Evolutionary conservation across 37 sponge, comb jelly and placozoan genomes (phyloP).

Genomic region (Halichondria panicea): DNA sequence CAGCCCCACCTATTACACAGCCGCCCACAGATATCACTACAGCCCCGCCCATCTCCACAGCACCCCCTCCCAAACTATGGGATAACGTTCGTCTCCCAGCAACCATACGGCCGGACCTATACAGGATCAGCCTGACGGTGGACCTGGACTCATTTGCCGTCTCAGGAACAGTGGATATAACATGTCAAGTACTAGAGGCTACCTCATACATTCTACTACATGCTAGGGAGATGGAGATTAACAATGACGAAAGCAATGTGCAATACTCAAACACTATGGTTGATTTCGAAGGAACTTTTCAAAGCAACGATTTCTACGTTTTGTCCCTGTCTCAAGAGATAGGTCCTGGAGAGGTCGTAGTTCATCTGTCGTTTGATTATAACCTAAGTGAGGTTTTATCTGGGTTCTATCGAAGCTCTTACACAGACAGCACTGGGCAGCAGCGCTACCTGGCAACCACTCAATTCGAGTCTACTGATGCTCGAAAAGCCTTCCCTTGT

Average conservation of each 20-base stretch:
- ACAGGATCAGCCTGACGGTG: slow-evolving; percentile 49
- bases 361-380: slow-evolving; percentile 62
- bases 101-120: slow-evolving; percentile 44
- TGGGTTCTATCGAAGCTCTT: slow-evolving; percentile 88
- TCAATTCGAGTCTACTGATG: slow-evolving; percentile 96
- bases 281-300: background rate
- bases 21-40: no score
- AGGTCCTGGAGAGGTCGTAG: background rate
- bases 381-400: slow-evolving; percentile 50
- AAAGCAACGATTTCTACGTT: slow-evolving; percentile 62
- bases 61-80: slow-evolving; percentile 36
- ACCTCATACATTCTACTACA: slow-evolving; percentile 53
- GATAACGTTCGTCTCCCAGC: slow-evolving; percentile 64
- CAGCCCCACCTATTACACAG: background rate
- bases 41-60: background rate
- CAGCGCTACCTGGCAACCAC: slow-evolving; percentile 77
- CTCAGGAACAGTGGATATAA: slow-evolving; percentile 43
- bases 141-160: slow-evolving; percentile 58
- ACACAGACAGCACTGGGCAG: slow-evolving; percentile 27
- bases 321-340: slow-evolving; percentile 20
- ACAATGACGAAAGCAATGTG: background rate
- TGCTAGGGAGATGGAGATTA: slow-evolving; percentile 65
- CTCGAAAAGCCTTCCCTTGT: slow-evolving; percentile 96
- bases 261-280: background rate
- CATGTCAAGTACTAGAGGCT: slow-evolving; percentile 21